Conservation (phyloP, 2,888 invertebrate species). For the Meloe dianella region DNA sequence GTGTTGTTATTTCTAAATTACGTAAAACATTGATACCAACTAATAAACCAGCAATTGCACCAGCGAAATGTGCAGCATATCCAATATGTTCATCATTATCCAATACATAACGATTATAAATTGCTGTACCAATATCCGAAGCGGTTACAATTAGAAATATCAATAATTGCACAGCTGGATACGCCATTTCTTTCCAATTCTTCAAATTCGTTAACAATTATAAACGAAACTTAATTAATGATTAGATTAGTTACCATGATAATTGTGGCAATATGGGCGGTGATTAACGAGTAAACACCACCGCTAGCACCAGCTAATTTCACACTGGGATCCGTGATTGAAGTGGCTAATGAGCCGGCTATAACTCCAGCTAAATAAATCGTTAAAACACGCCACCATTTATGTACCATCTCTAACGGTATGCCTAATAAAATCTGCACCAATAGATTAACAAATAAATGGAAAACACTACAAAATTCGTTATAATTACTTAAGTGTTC, state of each 20-base stretch:
- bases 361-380: conserved; percentile 85
- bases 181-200: conserved; percentile 99
- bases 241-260: conserved; percentile 71
- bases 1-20: conserved; percentile 66
- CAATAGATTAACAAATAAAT: conserved; percentile 87
- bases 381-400: conserved; percentile 90
- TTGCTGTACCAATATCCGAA: conserved; percentile 87
- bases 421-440: conserved; percentile 93
- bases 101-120: conserved; percentile 84
- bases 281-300: conserved; percentile 92
- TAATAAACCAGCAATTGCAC: conserved; percentile 83
- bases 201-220: conserved; percentile 52
- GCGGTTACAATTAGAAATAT: conserved; percentile 81
- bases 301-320: conserved; percentile 93
- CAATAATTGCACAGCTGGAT: conserved; percentile 81
- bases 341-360: conserved; percentile 86
- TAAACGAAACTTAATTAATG: conserved; percentile 21
- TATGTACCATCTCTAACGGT: conserved; percentile 95
- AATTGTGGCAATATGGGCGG: conserved; percentile 91
- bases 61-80: conserved; percentile 82
- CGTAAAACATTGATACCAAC: conserved; percentile 70
- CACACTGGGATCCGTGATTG: conserved; percentile 78
- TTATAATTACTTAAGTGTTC: conserved; percentile 9
- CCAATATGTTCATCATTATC: conserved; percentile 80
- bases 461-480: conserved; percentile 70